Evolutionary conservation across 2,113 vertebrate species (phyloP).

Genomic region (Raja brachyura): DNA sequence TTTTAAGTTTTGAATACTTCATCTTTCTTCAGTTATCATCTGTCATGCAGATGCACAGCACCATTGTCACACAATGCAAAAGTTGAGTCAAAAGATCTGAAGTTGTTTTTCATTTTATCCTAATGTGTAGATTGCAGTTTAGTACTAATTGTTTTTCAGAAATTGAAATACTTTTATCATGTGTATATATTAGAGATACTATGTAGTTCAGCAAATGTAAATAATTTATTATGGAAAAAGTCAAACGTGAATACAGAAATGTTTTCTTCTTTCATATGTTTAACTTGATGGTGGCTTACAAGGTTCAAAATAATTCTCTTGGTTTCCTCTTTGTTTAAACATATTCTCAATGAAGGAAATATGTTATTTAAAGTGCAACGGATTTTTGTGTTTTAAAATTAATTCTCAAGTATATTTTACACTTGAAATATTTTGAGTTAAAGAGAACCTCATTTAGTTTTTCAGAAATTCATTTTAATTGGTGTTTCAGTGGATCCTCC

Average conservation of each 20-base stretch:
- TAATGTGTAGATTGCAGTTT: slow-evolving; percentile 11
- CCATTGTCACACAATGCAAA: slow-evolving; percentile 19
- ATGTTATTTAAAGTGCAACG: not conserved
- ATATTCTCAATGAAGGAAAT: too few relatives aligned
- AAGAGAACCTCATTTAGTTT: not conserved
- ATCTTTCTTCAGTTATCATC: slow-evolving; percentile 35
- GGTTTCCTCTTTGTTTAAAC: not conserved
- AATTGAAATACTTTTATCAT: not conserved
- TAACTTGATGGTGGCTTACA: slow-evolving; percentile 22
- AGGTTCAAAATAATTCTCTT: not conserved
- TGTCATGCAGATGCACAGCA: slow-evolving; percentile 24
- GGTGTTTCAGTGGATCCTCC: not conserved
- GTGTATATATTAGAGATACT: not conserved
- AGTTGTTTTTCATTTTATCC: not conserved
- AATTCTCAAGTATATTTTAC: not conserved
- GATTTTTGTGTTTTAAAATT: too few relatives aligned
- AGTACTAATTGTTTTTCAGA: slow-evolving; percentile 3
- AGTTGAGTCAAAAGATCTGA: not conserved
- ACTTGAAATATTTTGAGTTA: not conserved
- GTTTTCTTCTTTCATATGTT: slow-evolving; percentile 20
- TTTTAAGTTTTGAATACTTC: slow-evolving; percentile 35
- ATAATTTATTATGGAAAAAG: not conserved
- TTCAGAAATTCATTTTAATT: not conserved
- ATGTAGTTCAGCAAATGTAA: not conserved
- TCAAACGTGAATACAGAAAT: not conserved